These are phyloP conservation scores for Chinchilla lanigera DNA, from an alignment of 2,113 vertebrate genomes.

Conservation along the genomic window DNA sequence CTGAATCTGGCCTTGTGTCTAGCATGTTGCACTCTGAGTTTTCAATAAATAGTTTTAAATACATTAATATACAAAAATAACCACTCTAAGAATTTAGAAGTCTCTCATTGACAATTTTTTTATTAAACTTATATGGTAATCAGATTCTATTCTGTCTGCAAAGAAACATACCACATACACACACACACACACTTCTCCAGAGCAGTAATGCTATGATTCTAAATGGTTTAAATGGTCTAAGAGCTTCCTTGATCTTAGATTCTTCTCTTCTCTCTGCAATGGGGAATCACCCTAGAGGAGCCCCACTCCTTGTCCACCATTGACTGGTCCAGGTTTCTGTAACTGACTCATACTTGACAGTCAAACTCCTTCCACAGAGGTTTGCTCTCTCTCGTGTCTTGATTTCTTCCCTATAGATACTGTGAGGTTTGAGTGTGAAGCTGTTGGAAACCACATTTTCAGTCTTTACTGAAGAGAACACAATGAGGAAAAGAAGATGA, in stretches of 20 bases:
- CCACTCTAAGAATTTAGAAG: neutral
- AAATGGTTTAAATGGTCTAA: neutral
- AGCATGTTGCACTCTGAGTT: neutral
- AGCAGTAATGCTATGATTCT: neutral
- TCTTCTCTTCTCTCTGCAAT: neutral
- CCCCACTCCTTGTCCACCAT: too few species aligned
- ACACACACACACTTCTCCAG: neutral
- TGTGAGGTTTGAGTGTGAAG: neutral
- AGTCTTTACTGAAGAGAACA: neutral
- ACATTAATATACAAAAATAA: neutral
- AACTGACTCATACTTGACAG: neutral
- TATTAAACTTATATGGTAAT: neutral
- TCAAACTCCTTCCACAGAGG: neutral
- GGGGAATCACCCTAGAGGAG: neutral
- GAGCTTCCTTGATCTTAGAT: neutral
- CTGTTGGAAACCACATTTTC: neutral
- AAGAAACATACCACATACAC: neutral
- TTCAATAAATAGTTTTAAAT: neutral
- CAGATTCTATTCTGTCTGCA: neutral
- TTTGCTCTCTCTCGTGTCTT: neutral
- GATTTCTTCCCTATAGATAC: neutral
- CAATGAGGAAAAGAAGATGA: neutral
- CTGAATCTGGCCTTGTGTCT: neutral
- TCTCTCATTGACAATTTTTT: neutral
- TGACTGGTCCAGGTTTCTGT: neutral